Conservation (phyloP, 2,888 invertebrate species). For the Polydesmus complanatus region DNA sequence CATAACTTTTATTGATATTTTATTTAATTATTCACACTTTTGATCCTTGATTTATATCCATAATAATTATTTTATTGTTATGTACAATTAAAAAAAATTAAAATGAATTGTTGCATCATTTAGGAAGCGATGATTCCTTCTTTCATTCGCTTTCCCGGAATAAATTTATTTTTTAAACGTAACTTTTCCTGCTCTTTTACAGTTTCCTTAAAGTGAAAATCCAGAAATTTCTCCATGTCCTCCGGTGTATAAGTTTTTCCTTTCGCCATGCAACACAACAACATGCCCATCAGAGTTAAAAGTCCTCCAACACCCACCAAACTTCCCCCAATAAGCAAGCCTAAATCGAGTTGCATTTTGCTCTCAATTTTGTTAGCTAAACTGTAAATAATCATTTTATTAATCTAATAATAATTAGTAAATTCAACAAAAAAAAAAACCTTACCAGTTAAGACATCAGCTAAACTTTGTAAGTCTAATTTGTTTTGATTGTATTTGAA, state of each 20-base stretch:
- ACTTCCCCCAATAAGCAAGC: not conserved
- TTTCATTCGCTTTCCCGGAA: conserved; percentile 7
- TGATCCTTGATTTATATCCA: too few species aligned
- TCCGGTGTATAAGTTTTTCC: conserved; percentile 11
- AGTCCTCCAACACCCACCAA: conserved; percentile 1
- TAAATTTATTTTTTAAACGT: conserved; percentile 4
- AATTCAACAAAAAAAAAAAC: too few species aligned
- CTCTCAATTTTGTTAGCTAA: too few species aligned
- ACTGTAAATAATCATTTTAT: too few species aligned
- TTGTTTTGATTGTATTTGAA: too few species aligned
- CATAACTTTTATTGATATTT: too few species aligned
- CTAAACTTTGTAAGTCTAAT: too few species aligned
- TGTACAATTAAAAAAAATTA: not conserved
- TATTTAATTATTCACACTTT: too few species aligned
- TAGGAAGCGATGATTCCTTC: conserved; percentile 1
- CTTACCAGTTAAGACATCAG: too few species aligned
- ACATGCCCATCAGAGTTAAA: conserved; percentile 1
- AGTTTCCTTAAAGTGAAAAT: conserved; percentile 2
- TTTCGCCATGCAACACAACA: conserved; percentile 11
- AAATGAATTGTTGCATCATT: too few species aligned
- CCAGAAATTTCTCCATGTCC: conserved; percentile 10
- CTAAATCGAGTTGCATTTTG: not conserved
- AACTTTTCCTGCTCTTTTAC: not conserved
- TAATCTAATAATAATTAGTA: too few species aligned
- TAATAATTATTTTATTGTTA: not conserved